Evolutionary conservation across 2,113 vertebrate species (phyloP).

Genomic region (Xenopus tropicalis): DNA sequence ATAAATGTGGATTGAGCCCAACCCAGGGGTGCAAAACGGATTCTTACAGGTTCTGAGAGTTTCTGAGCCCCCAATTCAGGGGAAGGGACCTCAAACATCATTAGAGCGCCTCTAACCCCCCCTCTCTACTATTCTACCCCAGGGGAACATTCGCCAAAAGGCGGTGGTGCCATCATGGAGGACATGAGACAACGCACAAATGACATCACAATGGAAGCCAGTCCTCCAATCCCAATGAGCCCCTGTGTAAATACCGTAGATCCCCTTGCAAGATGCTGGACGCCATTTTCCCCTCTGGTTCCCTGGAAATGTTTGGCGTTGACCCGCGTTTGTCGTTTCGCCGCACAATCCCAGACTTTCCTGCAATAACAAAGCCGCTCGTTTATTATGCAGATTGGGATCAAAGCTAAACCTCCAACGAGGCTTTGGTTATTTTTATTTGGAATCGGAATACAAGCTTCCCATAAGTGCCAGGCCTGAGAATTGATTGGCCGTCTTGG

Average conservation of each 20-base stretch:
- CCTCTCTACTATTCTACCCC: too few relatives aligned
- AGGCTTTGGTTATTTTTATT: constrained; percentile 1
- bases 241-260: neutral
- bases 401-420: neutral
- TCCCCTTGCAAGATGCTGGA: neutral
- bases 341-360: neutral
- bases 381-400: constrained; percentile 15
- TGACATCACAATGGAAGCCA: too few relatives aligned
- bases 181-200: too few relatives aligned
- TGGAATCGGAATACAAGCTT: neutral
- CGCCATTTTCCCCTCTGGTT: neutral
- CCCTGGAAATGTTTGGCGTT: neutral
- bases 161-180: too few relatives aligned
- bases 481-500: neutral
- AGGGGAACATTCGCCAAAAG: too few relatives aligned
- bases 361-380: neutral
- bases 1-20: too few relatives aligned
- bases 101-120: too few relatives aligned
- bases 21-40: too few relatives aligned
- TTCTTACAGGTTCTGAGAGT: too few relatives aligned
- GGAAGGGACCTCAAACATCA: too few relatives aligned
- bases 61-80: too few relatives aligned
- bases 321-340: neutral
- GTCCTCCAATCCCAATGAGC: too few relatives aligned
- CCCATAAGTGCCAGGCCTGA: neutral